These are phyloP conservation scores for Melanotaenia parkinsoni DNA, from an alignment of 2,797 vertebrate species.

Conservation along the genomic window DNA sequence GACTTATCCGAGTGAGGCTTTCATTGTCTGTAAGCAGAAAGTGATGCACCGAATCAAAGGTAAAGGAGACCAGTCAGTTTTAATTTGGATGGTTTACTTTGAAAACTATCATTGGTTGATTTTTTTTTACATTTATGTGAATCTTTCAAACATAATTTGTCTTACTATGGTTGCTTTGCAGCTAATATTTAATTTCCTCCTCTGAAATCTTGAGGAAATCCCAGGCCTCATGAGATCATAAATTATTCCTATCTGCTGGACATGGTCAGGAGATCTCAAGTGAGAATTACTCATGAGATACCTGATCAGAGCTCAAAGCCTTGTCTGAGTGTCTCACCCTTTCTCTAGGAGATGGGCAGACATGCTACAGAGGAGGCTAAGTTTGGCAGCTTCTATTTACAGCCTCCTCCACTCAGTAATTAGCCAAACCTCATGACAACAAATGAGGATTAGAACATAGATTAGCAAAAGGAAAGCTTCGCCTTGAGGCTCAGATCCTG, in stretches of 20 bases:
- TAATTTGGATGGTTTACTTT: too few relatives aligned
- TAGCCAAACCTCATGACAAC: not conserved
- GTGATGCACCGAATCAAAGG: too few relatives aligned
- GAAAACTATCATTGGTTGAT: too few relatives aligned
- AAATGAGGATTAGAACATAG: slow-evolving; percentile 8
- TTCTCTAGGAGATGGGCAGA: not conserved
- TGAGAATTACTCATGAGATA: not conserved
- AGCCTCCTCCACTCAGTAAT: not conserved
- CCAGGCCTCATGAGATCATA: not conserved
- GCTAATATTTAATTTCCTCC: not conserved
- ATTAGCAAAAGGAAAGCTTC: slow-evolving; percentile 10
- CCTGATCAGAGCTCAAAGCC: not conserved
- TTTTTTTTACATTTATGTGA: too few relatives aligned
- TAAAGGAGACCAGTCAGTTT: too few relatives aligned
- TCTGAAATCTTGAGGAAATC: not conserved
- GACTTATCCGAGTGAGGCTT: too few relatives aligned
- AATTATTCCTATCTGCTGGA: not conserved
- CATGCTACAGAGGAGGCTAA: not conserved
- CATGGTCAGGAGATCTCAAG: not conserved
- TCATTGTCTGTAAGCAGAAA: too few relatives aligned
- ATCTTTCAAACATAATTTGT: too few relatives aligned
- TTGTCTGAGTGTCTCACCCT: not conserved
- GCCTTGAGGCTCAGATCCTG: slow-evolving; percentile 7
- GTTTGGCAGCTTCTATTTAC: not conserved
- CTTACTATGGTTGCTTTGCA: too few relatives aligned